Conservation (phyloP, 2,797 vertebrate genomes). For the Aplochiton taeniatus region DNA sequence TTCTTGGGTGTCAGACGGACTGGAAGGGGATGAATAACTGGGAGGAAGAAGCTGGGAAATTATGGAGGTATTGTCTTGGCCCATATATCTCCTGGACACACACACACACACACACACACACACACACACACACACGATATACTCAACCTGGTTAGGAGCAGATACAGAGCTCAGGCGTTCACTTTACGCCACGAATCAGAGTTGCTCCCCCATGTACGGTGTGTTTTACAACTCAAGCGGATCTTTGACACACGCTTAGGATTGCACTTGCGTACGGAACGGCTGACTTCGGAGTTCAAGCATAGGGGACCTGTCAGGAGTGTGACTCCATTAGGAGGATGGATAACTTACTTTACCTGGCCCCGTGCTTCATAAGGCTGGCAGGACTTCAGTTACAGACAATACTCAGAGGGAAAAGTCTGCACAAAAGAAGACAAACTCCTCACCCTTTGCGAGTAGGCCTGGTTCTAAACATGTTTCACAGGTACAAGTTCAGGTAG, state of each 20-base stretch:
- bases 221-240: too few species aligned
- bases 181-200: too few species aligned
- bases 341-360: conserved; percentile 41
- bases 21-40: conserved; percentile 41
- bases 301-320: conserved; percentile 14
- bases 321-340: conserved; percentile 51
- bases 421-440: conserved; percentile 44
- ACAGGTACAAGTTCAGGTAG: conserved; percentile 18
- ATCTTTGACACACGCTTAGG: too few species aligned
- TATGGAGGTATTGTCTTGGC: background rate
- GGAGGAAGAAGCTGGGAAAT: conserved; percentile 21
- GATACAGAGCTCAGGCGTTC: too few species aligned
- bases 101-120: background rate
- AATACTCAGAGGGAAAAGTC: conserved; percentile 46
- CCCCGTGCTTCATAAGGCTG: conserved; percentile 23
- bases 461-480: conserved; percentile 54
- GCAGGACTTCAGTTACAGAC: conserved; percentile 19
- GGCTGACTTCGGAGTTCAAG: too few species aligned
- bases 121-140: background rate
- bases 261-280: too few species aligned
- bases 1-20: conserved; percentile 48
- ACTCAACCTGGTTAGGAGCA: too few species aligned
- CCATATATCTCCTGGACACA: conserved; percentile 2
- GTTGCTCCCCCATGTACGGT: too few species aligned
- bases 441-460: conserved; percentile 28